Base-by-base conservation (phyloP, 2,113 vertebrate species). In the Rhinoderma darwinii region DNA sequence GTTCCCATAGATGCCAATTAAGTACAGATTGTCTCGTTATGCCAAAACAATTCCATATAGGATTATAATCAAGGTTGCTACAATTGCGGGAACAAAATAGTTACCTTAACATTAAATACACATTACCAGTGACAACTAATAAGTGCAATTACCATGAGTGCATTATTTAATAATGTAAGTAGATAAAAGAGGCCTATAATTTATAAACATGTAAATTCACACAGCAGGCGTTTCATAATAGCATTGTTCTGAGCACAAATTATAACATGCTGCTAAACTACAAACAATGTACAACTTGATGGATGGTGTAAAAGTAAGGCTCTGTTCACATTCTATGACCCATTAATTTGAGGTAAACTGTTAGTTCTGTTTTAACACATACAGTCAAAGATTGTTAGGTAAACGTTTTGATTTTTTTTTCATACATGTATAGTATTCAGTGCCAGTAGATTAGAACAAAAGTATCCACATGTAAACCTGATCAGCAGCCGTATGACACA, bases 151-250 rank as follows among this genome's bases (percentile, higher is more conserved):
- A 86, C 32, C 37, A 22, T 35, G 66, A 44, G 77, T 25, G 50
- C 18, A 37, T 86, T 56, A 82, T 79, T 86, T 82, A 86, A 74
- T 86, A 86, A 59, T 50, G 32, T 35, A 66, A 81, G 25, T 15
- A 73, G 77, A 47, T 79, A 56, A 9, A 86, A 70, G 79, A 86
- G 32, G 66, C 47, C 78, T 59, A 86, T 86, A 43, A 86, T 81
- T 81, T 77, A 81, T 30, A 73, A 47, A 59, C 77, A 32, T 15
- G 39, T 35, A 68, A 54, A 72, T 80, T 80, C 75, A 72, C 76
- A 30, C 75, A 72, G 84, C 76, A 72, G 84, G 61, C 72, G 68
- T 56, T 56, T 86, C 61, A 80, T 86, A 80, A 86, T 80, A 51
- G 61, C 76, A 80, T 70, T 79, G 77, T 80, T 72, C 51, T 37